These are phyloP conservation scores for Meriones unguiculatus DNA, from an alignment of 2,113 vertebrate genomes.

Conservation along the genomic window DNA sequence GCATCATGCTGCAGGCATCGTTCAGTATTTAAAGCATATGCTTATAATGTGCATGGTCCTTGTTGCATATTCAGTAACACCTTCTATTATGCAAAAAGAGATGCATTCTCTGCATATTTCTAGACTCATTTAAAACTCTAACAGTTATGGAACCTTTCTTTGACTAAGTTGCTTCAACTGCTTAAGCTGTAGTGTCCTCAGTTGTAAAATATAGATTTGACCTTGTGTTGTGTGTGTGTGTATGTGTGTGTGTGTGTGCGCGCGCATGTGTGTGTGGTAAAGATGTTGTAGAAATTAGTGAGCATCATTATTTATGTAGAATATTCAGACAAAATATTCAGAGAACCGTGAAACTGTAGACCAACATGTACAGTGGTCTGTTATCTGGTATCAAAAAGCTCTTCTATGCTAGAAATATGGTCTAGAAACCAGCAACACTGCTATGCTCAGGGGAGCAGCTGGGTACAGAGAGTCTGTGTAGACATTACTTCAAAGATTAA, in stretches of 20 bases:
- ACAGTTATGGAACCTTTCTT: neutral
- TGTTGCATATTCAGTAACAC: neutral
- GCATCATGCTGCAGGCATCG: neutral
- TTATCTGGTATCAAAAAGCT: neutral
- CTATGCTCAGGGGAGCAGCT: neutral
- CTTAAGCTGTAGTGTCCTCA: neutral
- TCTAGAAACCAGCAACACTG: neutral
- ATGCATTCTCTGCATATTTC: neutral
- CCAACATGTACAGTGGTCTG: neutral
- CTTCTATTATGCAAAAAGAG: neutral
- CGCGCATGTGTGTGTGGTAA: neutral
- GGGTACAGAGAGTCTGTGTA: neutral
- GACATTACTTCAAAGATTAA: constrained; percentile 53
- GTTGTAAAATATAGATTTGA: neutral
- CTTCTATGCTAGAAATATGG: neutral
- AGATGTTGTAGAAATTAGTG: neutral
- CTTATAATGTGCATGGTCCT: neutral
- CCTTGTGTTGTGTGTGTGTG: neutral
- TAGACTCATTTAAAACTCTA: neutral
- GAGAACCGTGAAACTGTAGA: neutral
- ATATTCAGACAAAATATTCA: neutral
- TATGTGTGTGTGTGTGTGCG: neutral
- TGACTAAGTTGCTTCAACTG: neutral
- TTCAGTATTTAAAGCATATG: neutral
- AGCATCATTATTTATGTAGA: neutral